These are phyloP conservation scores for Poeciliopsis presidionis DNA, from an alignment of 2,797 vertebrate species.

Conservation along the genomic window DNA sequence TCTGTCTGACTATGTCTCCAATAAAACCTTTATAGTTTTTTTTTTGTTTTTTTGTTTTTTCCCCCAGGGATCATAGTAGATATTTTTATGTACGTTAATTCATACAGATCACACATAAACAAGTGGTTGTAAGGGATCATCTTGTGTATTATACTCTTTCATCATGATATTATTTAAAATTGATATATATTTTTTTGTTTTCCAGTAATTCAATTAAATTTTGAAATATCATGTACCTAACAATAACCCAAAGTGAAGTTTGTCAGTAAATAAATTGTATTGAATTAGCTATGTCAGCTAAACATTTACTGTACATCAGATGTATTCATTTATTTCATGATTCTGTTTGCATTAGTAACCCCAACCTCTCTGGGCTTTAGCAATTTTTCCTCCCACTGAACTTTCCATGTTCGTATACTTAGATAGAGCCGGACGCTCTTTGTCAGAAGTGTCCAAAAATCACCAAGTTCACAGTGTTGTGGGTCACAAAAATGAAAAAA, in stretches of 20 bases:
- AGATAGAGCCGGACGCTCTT: background rate
- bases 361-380: background rate
- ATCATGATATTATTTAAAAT: background rate
- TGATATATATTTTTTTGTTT: background rate
- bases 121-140: conserved; percentile 24
- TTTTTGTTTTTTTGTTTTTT: conserved; percentile 27
- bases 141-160: conserved; percentile 26
- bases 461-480: background rate
- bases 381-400: background rate
- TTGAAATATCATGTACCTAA: background rate
- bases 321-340: background rate
- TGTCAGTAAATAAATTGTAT: background rate
- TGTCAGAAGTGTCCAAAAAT: background rate
- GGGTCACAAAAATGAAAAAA: background rate
- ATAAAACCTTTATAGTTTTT: conserved; percentile 21
- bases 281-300: background rate
- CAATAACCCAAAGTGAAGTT: background rate
- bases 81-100: conserved; percentile 21
- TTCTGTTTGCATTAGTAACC: background rate
- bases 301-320: background rate
- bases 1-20: conserved; percentile 32
- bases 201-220: background rate
- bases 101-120: conserved; percentile 19
- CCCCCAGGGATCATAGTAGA: conserved; percentile 33
- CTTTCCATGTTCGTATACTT: background rate